Evolutionary conservation across 2,113 vertebrate species (phyloP).

Genomic region (Corydoras sp.): DNA sequence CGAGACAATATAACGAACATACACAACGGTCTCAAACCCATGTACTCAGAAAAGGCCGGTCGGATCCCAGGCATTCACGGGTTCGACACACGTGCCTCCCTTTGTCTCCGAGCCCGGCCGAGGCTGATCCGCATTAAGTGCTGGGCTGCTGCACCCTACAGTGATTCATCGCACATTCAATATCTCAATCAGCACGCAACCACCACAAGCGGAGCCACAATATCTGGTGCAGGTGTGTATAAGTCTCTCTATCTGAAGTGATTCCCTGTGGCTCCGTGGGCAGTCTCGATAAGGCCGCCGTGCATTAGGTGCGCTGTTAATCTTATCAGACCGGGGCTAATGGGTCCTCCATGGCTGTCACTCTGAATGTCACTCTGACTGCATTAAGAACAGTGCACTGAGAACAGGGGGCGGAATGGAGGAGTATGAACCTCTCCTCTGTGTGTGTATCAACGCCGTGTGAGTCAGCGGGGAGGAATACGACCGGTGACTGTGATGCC

Average conservation of each 20-base stretch:
- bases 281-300: neutral
- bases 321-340: constrained; percentile 14
- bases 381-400: neutral
- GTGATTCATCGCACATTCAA: neutral
- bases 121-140: neutral
- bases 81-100: neutral
- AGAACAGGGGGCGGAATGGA: neutral
- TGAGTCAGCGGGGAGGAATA: constrained; percentile 6
- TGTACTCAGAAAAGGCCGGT: neutral
- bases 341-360: constrained; percentile 3
- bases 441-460: neutral
- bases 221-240: constrained; percentile 8
- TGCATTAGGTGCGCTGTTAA: constrained; percentile 1
- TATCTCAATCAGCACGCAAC: neutral
- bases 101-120: neutral
- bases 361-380: neutral
- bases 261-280: constrained; percentile 2
- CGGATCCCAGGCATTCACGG: neutral
- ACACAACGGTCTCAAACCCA: too few relatives aligned
- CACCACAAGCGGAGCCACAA: neutral
- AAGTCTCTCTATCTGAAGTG: constrained; percentile 2
- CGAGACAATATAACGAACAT: too few relatives aligned
- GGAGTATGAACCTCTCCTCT: neutral
- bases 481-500: neutral
- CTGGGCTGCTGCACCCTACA: neutral